Evolutionary conservation across 2,113 vertebrate genomes (phyloP).

Genomic region (Oceanites oceanicus): DNA sequence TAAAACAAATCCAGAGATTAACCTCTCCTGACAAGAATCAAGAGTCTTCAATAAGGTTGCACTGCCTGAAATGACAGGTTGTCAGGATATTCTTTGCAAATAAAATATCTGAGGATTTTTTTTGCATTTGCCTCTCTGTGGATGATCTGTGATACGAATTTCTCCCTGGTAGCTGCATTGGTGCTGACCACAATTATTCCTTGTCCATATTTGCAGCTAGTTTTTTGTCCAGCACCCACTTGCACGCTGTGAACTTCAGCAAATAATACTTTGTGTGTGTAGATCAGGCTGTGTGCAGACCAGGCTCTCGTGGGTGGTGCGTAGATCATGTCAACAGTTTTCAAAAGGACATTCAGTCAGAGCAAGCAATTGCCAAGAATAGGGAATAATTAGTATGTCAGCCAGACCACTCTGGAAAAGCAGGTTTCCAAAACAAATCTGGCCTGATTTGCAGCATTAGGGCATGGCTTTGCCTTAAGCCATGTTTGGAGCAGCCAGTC

Average conservation of each 20-base stretch:
- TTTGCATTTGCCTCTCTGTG: background rate
- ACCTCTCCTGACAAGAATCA: background rate
- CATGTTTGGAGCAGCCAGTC: background rate
- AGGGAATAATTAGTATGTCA: background rate
- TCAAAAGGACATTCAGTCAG: constrained; percentile 6
- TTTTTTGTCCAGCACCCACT: background rate
- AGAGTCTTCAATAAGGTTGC: background rate
- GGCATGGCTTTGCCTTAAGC: background rate
- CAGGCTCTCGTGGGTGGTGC: background rate
- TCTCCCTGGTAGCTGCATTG: background rate
- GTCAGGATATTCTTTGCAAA: background rate
- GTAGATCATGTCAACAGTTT: background rate
- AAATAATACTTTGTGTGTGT: background rate
- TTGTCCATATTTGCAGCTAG: background rate
- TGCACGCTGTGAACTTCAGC: background rate
- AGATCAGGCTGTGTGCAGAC: background rate
- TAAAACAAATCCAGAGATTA: background rate
- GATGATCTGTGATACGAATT: background rate
- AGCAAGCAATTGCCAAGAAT: background rate
- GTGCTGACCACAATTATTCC: background rate
- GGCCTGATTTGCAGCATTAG: background rate
- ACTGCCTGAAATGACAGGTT: background rate
- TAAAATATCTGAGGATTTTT: background rate
- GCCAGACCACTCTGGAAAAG: constrained; percentile 34
- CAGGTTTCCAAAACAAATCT: constrained; percentile 41